Conservation (phyloP, 2,113 vertebrate species). For the Vicugna pacos region DNA sequence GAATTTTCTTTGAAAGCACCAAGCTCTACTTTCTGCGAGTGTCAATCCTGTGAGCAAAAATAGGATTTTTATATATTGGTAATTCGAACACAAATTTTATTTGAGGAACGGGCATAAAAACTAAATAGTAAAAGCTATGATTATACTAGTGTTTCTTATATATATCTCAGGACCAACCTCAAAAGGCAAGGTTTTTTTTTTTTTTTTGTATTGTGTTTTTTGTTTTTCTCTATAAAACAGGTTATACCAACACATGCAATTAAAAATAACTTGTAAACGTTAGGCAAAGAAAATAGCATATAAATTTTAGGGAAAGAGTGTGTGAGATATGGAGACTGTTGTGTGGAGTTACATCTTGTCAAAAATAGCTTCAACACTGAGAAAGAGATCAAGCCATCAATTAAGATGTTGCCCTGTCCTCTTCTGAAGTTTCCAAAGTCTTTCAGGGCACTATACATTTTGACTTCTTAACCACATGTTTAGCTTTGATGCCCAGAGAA, state of each 20-base stretch:
- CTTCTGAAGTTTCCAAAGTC: neutral
- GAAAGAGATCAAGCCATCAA: neutral
- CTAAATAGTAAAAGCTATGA: neutral
- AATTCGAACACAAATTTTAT: constrained; percentile 46
- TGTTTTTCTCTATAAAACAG: neutral
- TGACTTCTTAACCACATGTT: neutral
- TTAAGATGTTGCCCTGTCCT: neutral
- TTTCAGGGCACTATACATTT: neutral
- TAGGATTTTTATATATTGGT: constrained; percentile 45
- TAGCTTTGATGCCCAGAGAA: neutral
- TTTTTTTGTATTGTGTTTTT: neutral
- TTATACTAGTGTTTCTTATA: neutral
- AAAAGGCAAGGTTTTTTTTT: neutral
- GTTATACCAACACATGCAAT: neutral
- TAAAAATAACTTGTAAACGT: neutral
- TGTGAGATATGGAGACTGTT: neutral
- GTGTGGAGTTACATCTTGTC: neutral
- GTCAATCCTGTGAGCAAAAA: neutral
- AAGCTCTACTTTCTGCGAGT: neutral
- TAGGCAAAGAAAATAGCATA: neutral
- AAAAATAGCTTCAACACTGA: neutral
- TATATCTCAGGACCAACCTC: constrained; percentile 7
- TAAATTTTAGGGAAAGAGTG: neutral
- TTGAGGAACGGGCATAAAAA: constrained; percentile 24
- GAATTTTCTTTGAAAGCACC: neutral